phyloP scores from a whole-genome alignment of 2,888 invertebrate genomes.

The Cyclophora punctaria region DNA sequence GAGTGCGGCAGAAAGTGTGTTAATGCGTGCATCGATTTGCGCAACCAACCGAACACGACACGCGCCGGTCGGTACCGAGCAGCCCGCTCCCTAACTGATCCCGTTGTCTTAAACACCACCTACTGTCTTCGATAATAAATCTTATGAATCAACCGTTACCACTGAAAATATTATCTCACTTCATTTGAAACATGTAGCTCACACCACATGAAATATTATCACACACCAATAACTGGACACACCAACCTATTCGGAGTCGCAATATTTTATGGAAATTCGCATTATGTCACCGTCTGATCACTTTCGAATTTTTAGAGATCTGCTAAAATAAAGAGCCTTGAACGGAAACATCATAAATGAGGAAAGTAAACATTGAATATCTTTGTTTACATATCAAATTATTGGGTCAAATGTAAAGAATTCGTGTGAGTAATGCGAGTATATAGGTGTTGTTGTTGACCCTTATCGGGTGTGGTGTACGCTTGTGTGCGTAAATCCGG shows the following conservation, averaged over 20 bases:
- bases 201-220: too few relatives aligned
- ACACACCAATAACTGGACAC: conserved; percentile 28
- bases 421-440: conserved; percentile 4
- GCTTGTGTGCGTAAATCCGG: conserved; percentile 32
- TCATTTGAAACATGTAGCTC: too few relatives aligned
- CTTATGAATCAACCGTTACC: too few relatives aligned
- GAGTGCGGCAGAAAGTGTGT: conserved; percentile 56
- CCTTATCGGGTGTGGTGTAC: conserved; percentile 11
- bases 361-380: not conserved
- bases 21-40: conserved; percentile 52
- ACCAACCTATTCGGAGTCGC: conserved; percentile 24
- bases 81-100: conserved; percentile 40
- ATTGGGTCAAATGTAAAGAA: not conserved
- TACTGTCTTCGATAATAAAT: too few relatives aligned
- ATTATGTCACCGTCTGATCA: conserved; percentile 36
- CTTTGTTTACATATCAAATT: not conserved
- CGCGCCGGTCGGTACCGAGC: conserved; percentile 31
- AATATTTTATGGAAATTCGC: conserved; percentile 34
- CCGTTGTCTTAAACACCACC: conserved; percentile 33
- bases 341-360: not conserved
- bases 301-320: conserved; percentile 44
- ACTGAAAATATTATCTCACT: too few relatives aligned
- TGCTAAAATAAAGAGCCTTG: conserved; percentile 14
- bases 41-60: conserved; percentile 55
- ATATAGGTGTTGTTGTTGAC: conserved; percentile 15